Conservation (phyloP, 2,797 vertebrate genomes). For the Tarsius wallacei region DNA sequence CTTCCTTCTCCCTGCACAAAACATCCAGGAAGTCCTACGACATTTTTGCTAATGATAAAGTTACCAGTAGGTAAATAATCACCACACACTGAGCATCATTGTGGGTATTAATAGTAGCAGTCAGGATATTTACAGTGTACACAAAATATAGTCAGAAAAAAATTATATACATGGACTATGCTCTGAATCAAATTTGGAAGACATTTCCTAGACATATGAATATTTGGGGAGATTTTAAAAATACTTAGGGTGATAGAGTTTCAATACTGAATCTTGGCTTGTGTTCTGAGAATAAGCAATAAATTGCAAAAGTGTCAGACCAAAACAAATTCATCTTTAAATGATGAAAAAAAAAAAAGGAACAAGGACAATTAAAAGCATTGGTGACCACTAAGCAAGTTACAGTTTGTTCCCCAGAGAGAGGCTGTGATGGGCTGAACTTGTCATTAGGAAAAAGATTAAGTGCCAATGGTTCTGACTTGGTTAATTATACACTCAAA, state of each 20-base stretch:
- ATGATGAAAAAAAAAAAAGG: conserved; percentile 93
- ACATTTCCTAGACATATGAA: conserved; percentile 42
- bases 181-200: conserved; percentile 43
- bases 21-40: neutral
- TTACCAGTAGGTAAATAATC: conserved; percentile 68
- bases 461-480: conserved; percentile 95
- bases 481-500: conserved; percentile 98
- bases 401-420: conserved; percentile 94
- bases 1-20: neutral
- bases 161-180: conserved; percentile 34
- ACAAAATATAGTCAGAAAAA: conserved; percentile 37
- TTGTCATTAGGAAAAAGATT: conserved; percentile 97
- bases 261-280: conserved; percentile 90
- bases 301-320: conserved; percentile 94
- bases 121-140: conserved; percentile 5
- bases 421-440: conserved; percentile 93
- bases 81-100: conserved; percentile 38
- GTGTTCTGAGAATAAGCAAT: conserved; percentile 94
- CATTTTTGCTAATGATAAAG: neutral
- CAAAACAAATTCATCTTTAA: conserved; percentile 93
- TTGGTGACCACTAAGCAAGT: conserved; percentile 94
- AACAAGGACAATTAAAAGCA: conserved; percentile 95
- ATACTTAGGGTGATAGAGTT: conserved; percentile 91
- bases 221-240: conserved; percentile 81
- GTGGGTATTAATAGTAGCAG: conserved; percentile 50